Evolutionary conservation across 2,888 invertebrate genomes (phyloP).

Genomic region (Metellina segmentata): DNA sequence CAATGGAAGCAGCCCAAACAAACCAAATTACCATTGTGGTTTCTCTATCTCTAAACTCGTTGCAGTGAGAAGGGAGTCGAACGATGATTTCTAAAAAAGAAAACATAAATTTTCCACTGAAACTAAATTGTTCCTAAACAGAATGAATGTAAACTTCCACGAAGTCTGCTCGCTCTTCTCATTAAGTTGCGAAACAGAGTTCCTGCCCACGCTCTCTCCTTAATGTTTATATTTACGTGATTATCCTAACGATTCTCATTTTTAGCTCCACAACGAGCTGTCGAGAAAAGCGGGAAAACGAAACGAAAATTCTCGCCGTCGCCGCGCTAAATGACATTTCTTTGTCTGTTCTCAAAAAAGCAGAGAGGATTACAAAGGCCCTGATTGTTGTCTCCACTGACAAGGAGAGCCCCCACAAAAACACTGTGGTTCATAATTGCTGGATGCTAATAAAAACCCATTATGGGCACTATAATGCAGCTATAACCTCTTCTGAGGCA

Average conservation of each 20-base stretch:
- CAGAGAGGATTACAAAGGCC: conserved; percentile 29
- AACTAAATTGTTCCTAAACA: too few species aligned
- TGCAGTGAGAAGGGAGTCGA: too few species aligned
- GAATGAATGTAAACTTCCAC: too few species aligned
- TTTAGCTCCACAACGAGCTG: not conserved
- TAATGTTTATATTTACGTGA: not conserved
- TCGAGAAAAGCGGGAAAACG: not conserved
- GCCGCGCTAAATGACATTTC: conserved; percentile 61
- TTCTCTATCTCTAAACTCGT: too few species aligned
- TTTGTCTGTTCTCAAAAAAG: conserved; percentile 39
- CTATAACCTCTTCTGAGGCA: conserved; percentile 68
- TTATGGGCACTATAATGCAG: conserved; percentile 68
- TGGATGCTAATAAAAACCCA: conserved; percentile 69
- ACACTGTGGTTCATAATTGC: conserved; percentile 68
- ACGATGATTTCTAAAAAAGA: too few species aligned
- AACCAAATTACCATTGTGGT: too few species aligned
- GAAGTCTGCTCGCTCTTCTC: too few species aligned
- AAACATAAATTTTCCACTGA: too few species aligned
- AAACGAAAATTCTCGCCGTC: conserved; percentile 19
- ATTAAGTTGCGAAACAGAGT: too few species aligned
- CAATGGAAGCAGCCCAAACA: too few species aligned
- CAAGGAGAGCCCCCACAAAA: conserved; percentile 56
- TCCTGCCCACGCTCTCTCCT: not conserved
- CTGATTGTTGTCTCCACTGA: conserved; percentile 63
- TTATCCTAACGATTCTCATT: not conserved